Base-by-base conservation (phyloP, 1,140 invertebrate species). In the Gonioctena quinquepunctata region DNA sequence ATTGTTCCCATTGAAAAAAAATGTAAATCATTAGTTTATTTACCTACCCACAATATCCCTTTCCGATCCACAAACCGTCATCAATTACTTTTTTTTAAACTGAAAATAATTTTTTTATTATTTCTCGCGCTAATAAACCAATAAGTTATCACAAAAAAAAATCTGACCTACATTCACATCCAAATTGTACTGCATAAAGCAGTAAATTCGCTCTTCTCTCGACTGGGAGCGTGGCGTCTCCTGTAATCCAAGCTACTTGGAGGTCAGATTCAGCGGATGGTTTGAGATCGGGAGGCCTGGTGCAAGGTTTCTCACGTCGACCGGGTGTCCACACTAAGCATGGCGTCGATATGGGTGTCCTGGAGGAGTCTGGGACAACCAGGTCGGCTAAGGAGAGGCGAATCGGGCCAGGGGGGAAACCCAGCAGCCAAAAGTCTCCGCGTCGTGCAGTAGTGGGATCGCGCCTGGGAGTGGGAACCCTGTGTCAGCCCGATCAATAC, bases 391-490 rank as follows among this genome's bases (percentile, higher is more conserved):
- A 96, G 89, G 94, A 96, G 93, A 90, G 92, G 92, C 90, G 94
- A 87, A 96, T 88, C 91, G 94, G 94, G 94, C 93, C 94, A 96
- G 94, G 91, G 91, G 92, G 93, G 94, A 92, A 94, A 96, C 91
- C 89, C 90, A 95, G 93, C 94, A 96, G 93, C 93, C 93, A 94
- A 95, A 94, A 96, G 93, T 92, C 91, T 90, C 93, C 94, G 93
- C 93, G 93, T 92, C 87, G 91, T 87, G 92, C 93, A 95, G 94
- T 96, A 96, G 94, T 94, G 94, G 94, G 94, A 96, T 94, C 90
- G 95, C 94, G 92, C 89, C 93, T 89, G 93, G 93, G 95, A 96
- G 94, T 94, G 91, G 89, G 89, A 86, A 87, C 88, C 87, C 85
- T 87, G 87, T 87, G 85, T 84, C 88, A 95, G 93, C 94, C 93